Evolutionary conservation across 2,888 invertebrate species (phyloP), one percentile per base, ranked within the genome.

Genomic region (Cataglyphis livida): DNA sequence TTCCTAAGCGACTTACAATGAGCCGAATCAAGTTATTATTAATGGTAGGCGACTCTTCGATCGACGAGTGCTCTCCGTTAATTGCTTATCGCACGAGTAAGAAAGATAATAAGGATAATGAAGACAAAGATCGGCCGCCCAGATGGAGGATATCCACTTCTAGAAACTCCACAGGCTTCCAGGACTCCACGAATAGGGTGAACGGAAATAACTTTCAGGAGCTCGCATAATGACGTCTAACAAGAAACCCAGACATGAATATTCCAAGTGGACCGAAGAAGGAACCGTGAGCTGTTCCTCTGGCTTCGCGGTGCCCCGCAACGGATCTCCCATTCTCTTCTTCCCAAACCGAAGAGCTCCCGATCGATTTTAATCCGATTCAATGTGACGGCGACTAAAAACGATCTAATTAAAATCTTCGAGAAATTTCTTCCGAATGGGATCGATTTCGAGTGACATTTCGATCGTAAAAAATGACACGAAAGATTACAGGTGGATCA

Each of bases 21-120:
- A 54, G 35, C 38, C 59, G 68, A 85, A 86, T 85, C 74, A 65
- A 82, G 62, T 83, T 82, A 86, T 85, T 85, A 74, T 51, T 82
- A 38, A 81, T 51, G 83, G 61, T 61, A 84, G 73, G 81, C 64
- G 73, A 68, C 81, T 35, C 64, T 15, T 62, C 79, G 82, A 83
- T 86, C 82, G 75, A 71, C 25, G 38, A 84, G n/a, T 41, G 12
- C 28, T 62, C 61, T 25, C 61, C 38, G 82, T 70, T 88, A 84
- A 84, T 87, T 76, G 82, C 75, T 82, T 62, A 82, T 88, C 75
- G 64, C 64, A 57, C 68, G 81, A 87, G 73, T 71, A 51, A n/a
- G 38, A 54, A 57, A n/a, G 66, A 71, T 71, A 79, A 85, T 81
- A 85, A 84, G 51, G 61, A 38, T 74, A 51, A 75, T 70, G 70